A percentile compares a stretch with the other conserved stretches of the same genome.
Conservation (phyloP, 2,113 vertebrate species). For the Holacanthus passer region DNA sequence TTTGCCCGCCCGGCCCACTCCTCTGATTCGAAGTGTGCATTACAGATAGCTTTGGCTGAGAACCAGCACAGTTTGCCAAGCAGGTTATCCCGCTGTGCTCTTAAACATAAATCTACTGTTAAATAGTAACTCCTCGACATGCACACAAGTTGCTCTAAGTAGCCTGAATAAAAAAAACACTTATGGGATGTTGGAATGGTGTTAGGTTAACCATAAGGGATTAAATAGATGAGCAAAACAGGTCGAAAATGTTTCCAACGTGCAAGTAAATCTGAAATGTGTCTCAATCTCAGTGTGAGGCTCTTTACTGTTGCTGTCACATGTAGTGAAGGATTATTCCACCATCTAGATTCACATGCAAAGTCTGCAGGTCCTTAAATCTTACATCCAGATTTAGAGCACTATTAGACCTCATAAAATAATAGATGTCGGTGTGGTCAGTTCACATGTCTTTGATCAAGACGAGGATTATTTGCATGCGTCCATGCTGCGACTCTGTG, state of each 20-base stretch:
- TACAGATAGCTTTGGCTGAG: constrained; percentile 70
- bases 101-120: constrained; percentile 79
- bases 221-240: constrained; percentile 14
- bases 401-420: constrained; percentile 27
- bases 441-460: constrained; percentile 71
- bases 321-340: constrained; percentile 28
- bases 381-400: constrained; percentile 3
- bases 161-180: constrained; percentile 56
- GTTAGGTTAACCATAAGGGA: constrained; percentile 33
- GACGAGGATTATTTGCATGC: constrained; percentile 75
- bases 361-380: constrained; percentile 8
- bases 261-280: constrained; percentile 48
- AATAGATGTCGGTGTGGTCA: constrained; percentile 72
- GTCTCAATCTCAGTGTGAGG: constrained; percentile 45
- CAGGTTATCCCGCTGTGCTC: constrained; percentile 76
- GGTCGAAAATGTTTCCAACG: constrained; percentile 24
- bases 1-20: constrained; percentile 50
- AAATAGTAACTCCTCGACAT: constrained; percentile 69
- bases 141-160: constrained; percentile 55
- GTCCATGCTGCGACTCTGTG: constrained; percentile 68
- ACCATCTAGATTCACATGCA: not conserved
- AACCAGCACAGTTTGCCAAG: constrained; percentile 75
- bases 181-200: constrained; percentile 52
- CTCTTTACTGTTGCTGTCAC: constrained; percentile 24
- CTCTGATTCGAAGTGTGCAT: constrained; percentile 64